Evolutionary conservation across 2,797 vertebrate species (phyloP).

Genomic region (Gorsachius magnificus): DNA sequence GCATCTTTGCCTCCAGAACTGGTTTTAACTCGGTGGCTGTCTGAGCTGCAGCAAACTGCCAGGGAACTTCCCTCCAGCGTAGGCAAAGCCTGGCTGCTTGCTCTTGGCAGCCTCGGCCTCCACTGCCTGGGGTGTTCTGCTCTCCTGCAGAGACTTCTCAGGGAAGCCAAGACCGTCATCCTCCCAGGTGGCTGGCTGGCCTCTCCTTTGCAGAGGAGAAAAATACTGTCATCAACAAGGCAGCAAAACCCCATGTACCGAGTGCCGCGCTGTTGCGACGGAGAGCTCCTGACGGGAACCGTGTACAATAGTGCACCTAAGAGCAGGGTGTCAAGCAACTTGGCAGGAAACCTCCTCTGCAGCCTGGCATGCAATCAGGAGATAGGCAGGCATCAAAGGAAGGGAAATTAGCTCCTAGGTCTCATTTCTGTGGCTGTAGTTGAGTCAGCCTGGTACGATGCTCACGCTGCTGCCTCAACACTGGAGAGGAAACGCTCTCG

Average conservation of each 20-base stretch:
- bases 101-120: not conserved
- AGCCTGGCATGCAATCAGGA: not conserved
- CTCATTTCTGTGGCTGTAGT: not conserved
- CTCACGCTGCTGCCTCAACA: accelerated
- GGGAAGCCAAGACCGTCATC: accelerated
- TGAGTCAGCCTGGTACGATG: not conserved
- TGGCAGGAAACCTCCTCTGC: not conserved
- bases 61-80: not conserved
- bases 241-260: not conserved
- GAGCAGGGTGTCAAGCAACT: not conserved
- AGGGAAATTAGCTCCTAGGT: not conserved
- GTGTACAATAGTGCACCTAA: accelerated
- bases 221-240: not conserved
- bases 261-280: accelerated
- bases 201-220: not conserved
- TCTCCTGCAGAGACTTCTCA: not conserved
- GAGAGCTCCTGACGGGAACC: not conserved
- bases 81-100: not conserved
- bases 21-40: accelerated
- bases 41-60: not conserved
- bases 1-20: not conserved
- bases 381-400: not conserved
- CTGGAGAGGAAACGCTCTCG: not conserved
- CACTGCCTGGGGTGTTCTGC: accelerated
- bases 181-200: accelerated